phyloP scores from a whole-genome alignment of 2,888 invertebrate genomes.

The Diarsia dahlii region DNA sequence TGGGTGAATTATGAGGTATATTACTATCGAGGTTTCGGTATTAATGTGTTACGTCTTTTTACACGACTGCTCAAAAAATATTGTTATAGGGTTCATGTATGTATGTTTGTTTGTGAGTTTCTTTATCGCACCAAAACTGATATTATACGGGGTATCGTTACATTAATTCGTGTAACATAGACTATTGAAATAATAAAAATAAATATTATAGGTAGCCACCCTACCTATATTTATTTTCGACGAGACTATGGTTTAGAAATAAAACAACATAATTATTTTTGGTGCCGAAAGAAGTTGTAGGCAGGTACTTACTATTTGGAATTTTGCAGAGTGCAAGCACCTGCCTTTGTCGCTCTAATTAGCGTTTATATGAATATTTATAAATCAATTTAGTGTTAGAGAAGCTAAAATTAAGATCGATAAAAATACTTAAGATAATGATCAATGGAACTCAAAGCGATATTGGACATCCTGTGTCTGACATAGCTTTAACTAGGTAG shows the following conservation, averaged over 20 bases:
- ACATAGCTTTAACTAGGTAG: neutral
- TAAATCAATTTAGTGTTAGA: constrained; percentile 4
- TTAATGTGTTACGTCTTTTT: neutral
- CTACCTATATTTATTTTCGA: no score
- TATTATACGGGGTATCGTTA: no score
- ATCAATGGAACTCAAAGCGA: neutral
- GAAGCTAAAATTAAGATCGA: neutral
- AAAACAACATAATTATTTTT: neutral
- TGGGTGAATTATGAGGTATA: constrained; percentile 22
- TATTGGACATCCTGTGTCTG: constrained; percentile 12
- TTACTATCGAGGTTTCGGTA: neutral
- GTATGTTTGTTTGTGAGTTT: no score
- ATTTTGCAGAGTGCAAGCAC: constrained; percentile 11
- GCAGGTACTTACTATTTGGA: neutral
- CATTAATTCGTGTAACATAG: no score
- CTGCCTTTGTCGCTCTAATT: neutral
- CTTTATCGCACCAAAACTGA: no score
- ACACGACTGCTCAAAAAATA: no score
- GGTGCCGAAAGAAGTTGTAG: neutral
- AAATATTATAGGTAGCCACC: no score
- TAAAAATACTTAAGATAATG: constrained; percentile 1
- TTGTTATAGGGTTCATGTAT: no score
- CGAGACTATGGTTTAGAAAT: no score
- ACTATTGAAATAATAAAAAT: no score
- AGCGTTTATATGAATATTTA: constrained; percentile 17